Conservation (phyloP, 2,113 vertebrate species). For the Gambusia holbrooki region DNA sequence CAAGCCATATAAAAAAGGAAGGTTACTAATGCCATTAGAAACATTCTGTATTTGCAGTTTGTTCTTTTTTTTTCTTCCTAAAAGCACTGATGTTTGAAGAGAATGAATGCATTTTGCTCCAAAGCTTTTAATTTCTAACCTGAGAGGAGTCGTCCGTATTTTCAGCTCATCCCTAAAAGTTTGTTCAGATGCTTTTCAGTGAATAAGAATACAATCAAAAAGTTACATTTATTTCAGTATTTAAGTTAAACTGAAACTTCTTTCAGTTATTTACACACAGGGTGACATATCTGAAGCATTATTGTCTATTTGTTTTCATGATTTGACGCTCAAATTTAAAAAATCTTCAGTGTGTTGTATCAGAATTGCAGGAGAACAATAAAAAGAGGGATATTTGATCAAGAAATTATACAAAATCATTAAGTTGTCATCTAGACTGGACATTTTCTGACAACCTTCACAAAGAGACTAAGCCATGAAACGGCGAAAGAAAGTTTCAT, state of each 20-base stretch:
- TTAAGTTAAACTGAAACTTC: neutral
- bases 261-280: neutral
- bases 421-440: neutral
- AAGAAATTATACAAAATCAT: neutral
- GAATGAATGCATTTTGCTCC: constrained; percentile 68
- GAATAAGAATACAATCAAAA: neutral
- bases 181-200: constrained; percentile 12
- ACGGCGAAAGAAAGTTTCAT: neutral
- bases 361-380: neutral
- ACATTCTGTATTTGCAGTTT: constrained; percentile 87
- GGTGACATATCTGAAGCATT: neutral
- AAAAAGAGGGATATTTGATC: neutral
- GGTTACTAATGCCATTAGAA: constrained; percentile 83
- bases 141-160: constrained; percentile 58
- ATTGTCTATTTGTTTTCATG: neutral
- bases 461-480: too few relatives aligned
- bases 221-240: neutral
- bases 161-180: constrained; percentile 60
- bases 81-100: constrained; percentile 94
- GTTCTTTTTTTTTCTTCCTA: constrained; percentile 84
- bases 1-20: constrained; percentile 87
- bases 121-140: constrained; percentile 50
- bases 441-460: neutral
- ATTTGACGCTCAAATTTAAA: neutral
- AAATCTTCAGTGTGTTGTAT: neutral